Conservation (phyloP, 2,797 vertebrate species). For the Hemibagrus guttatus region DNA sequence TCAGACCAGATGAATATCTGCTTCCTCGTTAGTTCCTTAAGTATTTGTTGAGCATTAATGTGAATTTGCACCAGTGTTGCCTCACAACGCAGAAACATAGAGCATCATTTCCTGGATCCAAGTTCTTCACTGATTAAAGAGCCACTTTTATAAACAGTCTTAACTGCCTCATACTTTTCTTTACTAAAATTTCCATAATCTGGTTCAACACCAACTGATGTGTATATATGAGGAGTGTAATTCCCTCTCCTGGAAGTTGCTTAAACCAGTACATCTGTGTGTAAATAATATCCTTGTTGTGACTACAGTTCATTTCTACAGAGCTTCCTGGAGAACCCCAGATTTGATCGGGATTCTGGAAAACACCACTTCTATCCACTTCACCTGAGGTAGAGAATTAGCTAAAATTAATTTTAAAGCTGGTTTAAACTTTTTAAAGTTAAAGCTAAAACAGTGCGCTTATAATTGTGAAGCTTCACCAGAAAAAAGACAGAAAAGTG, state of each 20-base stretch:
- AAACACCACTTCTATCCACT: background rate
- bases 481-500: background rate
- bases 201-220: constrained; percentile 21
- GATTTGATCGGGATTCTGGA: constrained; percentile 7
- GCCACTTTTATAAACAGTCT: constrained; percentile 33
- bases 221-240: background rate
- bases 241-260: constrained; percentile 31
- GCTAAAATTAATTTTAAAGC: background rate
- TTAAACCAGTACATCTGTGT: constrained; percentile 53
- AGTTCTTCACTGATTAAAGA: constrained; percentile 48
- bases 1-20: background rate
- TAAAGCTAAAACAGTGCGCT: background rate
- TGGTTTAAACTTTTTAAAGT: background rate
- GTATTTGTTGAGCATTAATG: constrained; percentile 50
- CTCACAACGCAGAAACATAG: constrained; percentile 58
- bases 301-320: constrained; percentile 44
- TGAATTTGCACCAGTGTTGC: constrained; percentile 44
- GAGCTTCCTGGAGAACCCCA: constrained; percentile 8
- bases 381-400: background rate
- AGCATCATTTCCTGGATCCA: constrained; percentile 46
- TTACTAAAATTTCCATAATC: constrained; percentile 28
- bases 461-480: background rate
- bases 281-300: constrained; percentile 21
- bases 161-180: constrained; percentile 46
- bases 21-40: background rate